These are phyloP conservation scores for Porites rus DNA, from an alignment of 92 coral and sea anemone genomes.

Conservation along the genomic window DNA sequence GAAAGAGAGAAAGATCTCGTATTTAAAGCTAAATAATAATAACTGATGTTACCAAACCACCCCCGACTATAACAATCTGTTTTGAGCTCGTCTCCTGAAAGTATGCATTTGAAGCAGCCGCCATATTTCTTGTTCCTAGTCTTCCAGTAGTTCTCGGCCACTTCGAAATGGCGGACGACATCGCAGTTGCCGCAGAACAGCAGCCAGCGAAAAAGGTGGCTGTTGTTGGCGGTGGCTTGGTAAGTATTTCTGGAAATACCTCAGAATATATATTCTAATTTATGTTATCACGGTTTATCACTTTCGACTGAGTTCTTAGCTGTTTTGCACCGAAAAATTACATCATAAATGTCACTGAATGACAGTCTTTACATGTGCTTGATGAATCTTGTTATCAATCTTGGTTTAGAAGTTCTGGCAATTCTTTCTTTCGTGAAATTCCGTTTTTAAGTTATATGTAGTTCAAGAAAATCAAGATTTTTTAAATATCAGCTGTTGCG, in stretches of 20 bases:
- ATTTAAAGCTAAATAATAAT: too few species aligned
- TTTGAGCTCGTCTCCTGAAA: too few species aligned
- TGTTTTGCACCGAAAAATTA: not conserved
- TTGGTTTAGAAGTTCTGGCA: too few species aligned
- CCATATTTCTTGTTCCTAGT: not conserved
- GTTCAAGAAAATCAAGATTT: too few species aligned
- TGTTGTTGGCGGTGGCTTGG: conserved; percentile 86
- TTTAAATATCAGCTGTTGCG: too few species aligned
- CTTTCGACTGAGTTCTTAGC: not conserved
- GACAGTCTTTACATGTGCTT: too few species aligned
- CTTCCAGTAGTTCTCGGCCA: not conserved
- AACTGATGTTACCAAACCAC: not conserved
- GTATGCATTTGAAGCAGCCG: not conserved
- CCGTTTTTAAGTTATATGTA: too few species aligned
- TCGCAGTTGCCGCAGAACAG: conserved; percentile 46
- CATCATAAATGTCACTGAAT: too few species aligned
- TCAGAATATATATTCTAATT: not conserved
- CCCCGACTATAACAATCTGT: conserved; percentile 1
- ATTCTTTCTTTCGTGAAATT: too few species aligned
- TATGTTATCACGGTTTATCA: not conserved
- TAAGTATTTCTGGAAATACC: conserved; percentile 27
- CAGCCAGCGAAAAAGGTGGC: conserved; percentile 55
- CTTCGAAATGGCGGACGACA: conserved; percentile 25
- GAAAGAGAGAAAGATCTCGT: not conserved
- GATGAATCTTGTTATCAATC: too few species aligned